A percentile compares a stretch with the other conserved stretches of the same genome.
These are phyloP conservation scores for Tachina grossa DNA, from an alignment of 2,888 invertebrate species.

Conservation along the genomic window DNA sequence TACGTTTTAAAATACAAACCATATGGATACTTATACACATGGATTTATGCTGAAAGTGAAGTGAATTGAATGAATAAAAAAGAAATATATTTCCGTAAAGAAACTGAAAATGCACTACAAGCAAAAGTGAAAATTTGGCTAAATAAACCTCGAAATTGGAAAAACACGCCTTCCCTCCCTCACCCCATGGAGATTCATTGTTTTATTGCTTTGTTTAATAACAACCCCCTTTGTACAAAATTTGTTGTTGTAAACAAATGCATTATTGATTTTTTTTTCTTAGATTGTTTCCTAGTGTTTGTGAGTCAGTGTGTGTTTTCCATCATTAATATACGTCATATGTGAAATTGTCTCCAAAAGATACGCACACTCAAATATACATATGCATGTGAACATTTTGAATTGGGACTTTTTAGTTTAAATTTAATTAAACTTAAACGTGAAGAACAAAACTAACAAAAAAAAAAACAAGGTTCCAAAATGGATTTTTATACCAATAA, in stretches of 20 bases:
- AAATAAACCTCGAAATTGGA: conserved; percentile 9
- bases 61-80: too few relatives aligned
- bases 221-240: conserved; percentile 38
- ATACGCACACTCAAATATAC: not conserved
- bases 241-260: conserved; percentile 50
- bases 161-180: conserved; percentile 27
- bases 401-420: conserved; percentile 26
- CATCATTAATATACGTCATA: conserved; percentile 48
- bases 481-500: conserved; percentile 79
- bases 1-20: too few relatives aligned
- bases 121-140: conserved; percentile 12
- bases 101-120: conserved; percentile 4
- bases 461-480: conserved; percentile 35
- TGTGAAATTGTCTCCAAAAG: conserved; percentile 7
- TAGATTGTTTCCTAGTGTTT: conserved; percentile 34
- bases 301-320: conserved; percentile 26
- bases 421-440: conserved; percentile 42
- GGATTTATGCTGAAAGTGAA: too few relatives aligned
- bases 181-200: conserved; percentile 41
- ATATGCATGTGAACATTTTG: not conserved
- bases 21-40: too few relatives aligned
- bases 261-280: conserved; percentile 59
- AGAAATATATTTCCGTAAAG: not conserved
- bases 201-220: conserved; percentile 26
- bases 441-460: not conserved